phyloP scores from a whole-genome alignment of 2,888 invertebrate genomes.

The Chrysolina oricalcia region DNA sequence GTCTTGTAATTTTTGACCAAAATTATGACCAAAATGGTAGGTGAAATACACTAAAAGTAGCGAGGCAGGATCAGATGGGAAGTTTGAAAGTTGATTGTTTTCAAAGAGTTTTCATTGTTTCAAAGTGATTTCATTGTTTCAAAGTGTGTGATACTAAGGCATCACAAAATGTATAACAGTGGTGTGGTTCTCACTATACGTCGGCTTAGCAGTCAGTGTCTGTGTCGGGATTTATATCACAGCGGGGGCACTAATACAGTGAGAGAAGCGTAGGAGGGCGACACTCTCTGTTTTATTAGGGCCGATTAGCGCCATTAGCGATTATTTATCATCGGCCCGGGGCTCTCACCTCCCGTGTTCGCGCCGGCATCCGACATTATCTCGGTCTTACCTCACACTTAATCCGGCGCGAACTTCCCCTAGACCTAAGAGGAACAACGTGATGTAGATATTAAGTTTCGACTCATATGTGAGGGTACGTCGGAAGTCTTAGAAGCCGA shows the following conservation, averaged over 20 bases:
- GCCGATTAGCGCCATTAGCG: constrained; percentile 62
- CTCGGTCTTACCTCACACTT: constrained; percentile 56
- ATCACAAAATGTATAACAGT: too few relatives aligned
- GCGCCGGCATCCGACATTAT: constrained; percentile 57
- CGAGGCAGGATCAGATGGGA: too few relatives aligned
- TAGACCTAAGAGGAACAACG: constrained; percentile 49
- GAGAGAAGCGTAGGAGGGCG: constrained; percentile 41
- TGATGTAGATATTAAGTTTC: constrained; percentile 52
- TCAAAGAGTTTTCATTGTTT: too few relatives aligned
- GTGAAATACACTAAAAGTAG: too few relatives aligned
- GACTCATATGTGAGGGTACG: constrained; percentile 15
- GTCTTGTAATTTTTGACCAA: too few relatives aligned
- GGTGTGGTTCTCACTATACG: neutral
- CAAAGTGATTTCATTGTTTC: too few relatives aligned
- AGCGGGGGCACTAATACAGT: constrained; percentile 17
- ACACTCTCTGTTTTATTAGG: constrained; percentile 62
- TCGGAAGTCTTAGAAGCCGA: constrained; percentile 15
- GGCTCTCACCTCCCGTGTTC: constrained; percentile 55
- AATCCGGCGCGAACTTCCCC: constrained; percentile 54
- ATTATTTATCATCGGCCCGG: constrained; percentile 64
- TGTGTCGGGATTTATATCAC: neutral
- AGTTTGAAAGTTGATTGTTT: too few relatives aligned
- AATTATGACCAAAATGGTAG: too few relatives aligned
- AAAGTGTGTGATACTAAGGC: too few relatives aligned
- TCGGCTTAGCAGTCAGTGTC: neutral